These are phyloP conservation scores for Varroa destructor DNA, from an alignment of 1,140 invertebrate species.

Conservation along the genomic window DNA sequence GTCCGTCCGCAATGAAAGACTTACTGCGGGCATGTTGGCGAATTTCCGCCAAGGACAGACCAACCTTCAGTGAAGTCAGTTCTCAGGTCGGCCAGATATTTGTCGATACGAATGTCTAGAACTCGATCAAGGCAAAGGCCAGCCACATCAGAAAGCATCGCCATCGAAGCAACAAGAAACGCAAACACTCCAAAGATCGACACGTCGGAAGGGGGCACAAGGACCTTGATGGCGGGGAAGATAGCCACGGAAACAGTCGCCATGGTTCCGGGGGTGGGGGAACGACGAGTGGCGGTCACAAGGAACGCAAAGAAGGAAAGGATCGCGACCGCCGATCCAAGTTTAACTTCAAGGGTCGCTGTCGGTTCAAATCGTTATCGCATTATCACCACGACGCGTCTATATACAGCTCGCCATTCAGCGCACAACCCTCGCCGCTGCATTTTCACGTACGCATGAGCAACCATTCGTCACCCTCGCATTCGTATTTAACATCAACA, in stretches of 20 bases:
- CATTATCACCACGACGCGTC: slow-evolving; percentile 25
- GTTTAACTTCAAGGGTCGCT: slow-evolving; percentile 23
- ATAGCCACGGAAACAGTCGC: no score
- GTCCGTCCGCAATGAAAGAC: slow-evolving; percentile 49
- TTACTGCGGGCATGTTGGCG: slow-evolving; percentile 49
- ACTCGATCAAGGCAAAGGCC: slow-evolving; percentile 25
- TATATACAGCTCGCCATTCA: slow-evolving; percentile 22
- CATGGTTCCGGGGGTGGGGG: no score
- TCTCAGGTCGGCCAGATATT: slow-evolving; percentile 29
- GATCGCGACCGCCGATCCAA: slow-evolving; percentile 17
- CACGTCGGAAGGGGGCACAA: not conserved
- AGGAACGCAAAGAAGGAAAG: not conserved
- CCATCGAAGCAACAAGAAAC: slow-evolving; percentile 25
- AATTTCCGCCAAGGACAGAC: slow-evolving; percentile 51
- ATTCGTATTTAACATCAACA: slow-evolving; percentile 22
- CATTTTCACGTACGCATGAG: slow-evolving; percentile 25
- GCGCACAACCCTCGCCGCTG: slow-evolving; percentile 15
- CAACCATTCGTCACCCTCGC: slow-evolving; percentile 22
- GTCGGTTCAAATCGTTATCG: slow-evolving; percentile 5
- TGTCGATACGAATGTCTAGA: slow-evolving; percentile 32
- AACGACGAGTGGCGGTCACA: not conserved
- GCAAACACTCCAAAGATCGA: slow-evolving; percentile 13
- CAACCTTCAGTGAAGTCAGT: slow-evolving; percentile 47
- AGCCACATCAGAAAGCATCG: slow-evolving; percentile 25
- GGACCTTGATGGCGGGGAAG: no score